Evolutionary conservation across 2,113 vertebrate genomes (phyloP), one percentile per base, ranked within the genome.

Genomic region (Saimiri boliviensis): DNA sequence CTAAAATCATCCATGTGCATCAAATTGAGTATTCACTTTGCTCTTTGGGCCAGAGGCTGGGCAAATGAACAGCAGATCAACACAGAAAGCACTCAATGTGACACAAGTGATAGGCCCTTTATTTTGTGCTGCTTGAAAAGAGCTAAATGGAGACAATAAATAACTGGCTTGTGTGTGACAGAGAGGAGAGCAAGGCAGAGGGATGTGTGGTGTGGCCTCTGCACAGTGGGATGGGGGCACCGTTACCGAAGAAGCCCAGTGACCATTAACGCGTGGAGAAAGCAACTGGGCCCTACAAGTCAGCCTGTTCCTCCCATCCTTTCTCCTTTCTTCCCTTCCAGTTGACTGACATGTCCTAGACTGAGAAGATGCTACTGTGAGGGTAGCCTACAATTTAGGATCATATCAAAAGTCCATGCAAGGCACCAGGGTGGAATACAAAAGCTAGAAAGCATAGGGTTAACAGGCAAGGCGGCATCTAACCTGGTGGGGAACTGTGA

Each of bases 1-100:
- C 79, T 93, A 85, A 96, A 97, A 82, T 56, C 93, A 92, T 56
- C 71, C 92, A 90, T 20, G 85, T 90, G 94, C 71, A 88, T 77
- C 73, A 80, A 58, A 77, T 19, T 80, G 86, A 94, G 73, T 76
- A 54, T 94, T 93, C 77, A 52, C 73, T 91, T 54, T 37, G 86
- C 17, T 89, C 37, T 93, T 42, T 60, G 66, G 42, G 54, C 49
- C 45, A 35, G 37, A 63, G 56, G 77, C 45, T 35, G 35, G 17
- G 45, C 80, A 87, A 84, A 54, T 6, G 42, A 89, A 71, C 66
- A 86, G 52, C 90, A 87, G 87, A 88, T 82, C 45, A 85, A 68
- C 70, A 77, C 68, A 87, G 94, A 93, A 89, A 93, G 86, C 70
- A 83, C 76, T 96, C 89, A 16, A 0, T 9, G 10, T 68, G 85